Base-by-base conservation (phyloP, 1,140 invertebrate species). In the Neodiprion pinetum region DNA sequence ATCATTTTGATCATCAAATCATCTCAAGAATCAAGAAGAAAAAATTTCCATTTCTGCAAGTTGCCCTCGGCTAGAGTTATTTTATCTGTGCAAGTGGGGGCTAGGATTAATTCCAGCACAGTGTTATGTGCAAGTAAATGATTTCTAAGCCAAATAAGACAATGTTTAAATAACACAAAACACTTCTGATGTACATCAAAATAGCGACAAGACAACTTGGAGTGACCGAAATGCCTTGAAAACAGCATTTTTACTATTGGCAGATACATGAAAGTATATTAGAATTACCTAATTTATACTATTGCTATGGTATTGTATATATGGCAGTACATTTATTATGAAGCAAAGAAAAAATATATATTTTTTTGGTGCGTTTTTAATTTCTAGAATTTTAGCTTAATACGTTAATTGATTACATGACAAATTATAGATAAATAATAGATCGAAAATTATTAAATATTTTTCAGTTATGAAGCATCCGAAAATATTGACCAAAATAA, bases 231-330 rank as follows among this genome's bases (percentile, higher is more conserved):
- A 71, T 71, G 48, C 48, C 70, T 71, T 49, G 70, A 40, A 49
- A 71, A 14, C 1, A 69, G 48, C 70, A 48, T 71, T 50, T 71
- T 71, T 40, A 71, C 21, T 47, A 47, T 40, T 71, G 23, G 48
- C 48, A 71, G 48, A 71, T 40, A 49, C 70, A 71, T 61, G 53
- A 61, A 61, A 71, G 48, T 17, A 71, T 71, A 47, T 7, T 17
- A 71, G 70, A 71, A 11, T 47, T 12, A 40, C 14, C 78, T 83
- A 81, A 86, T 82, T 84, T 86, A 85, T 85, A 82, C 74, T 76
- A 80, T 74, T 75, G 80, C 80, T 81, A 83, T 79, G 80, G 82
- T 81, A 83, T 84, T 88, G 86, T 88, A 88, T 80, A 87, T 88
- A 87, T 75, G 76, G 80, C 81, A 80, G 78, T 84, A 81, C 81